These are phyloP conservation scores for Folsomia manolachei DNA, from an alignment of 2,888 invertebrate species.

Conservation along the genomic window DNA sequence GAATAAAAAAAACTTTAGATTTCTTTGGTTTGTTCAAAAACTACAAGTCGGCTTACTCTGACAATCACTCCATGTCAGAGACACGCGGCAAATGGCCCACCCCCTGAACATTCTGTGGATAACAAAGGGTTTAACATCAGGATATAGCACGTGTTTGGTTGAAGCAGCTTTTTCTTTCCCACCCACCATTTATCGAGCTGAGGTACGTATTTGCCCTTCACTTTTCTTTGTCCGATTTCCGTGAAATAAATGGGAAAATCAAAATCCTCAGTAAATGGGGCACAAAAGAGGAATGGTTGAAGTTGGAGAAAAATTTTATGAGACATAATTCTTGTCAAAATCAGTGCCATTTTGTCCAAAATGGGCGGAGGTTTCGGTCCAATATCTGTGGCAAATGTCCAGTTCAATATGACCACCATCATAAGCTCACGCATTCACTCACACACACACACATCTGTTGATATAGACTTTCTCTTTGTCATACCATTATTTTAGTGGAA, in stretches of 20 bases:
- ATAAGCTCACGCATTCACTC: not conserved
- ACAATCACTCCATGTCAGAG: no score
- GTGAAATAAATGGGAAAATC: not conserved
- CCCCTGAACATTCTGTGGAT: not conserved
- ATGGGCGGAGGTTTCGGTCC: no score
- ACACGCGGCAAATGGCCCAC: not conserved
- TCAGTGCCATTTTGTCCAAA: constrained; percentile 22
- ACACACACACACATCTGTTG: not conserved
- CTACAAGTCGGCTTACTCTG: not conserved
- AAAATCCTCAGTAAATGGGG: constrained; percentile 15
- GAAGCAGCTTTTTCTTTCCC: not conserved
- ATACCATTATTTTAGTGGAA: no score
- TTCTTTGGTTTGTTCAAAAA: not conserved
- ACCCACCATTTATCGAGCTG: not conserved
- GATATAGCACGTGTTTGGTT: constrained; percentile 11
- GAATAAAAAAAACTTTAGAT: not conserved
- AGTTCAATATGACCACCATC: not conserved
- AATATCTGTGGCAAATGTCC: not conserved
- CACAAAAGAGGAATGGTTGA: constrained; percentile 15
- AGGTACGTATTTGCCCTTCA: not conserved
- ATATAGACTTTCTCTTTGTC: no score
- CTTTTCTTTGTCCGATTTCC: constrained; percentile 2
- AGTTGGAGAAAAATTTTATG: constrained; percentile 29
- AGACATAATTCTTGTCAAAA: constrained; percentile 45
- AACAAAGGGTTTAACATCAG: constrained; percentile 4